A percentile compares a stretch with the other conserved stretches of the same genome.
Evolutionary conservation across 2,113 vertebrate genomes (phyloP).

Genomic region (Mus pahari): DNA sequence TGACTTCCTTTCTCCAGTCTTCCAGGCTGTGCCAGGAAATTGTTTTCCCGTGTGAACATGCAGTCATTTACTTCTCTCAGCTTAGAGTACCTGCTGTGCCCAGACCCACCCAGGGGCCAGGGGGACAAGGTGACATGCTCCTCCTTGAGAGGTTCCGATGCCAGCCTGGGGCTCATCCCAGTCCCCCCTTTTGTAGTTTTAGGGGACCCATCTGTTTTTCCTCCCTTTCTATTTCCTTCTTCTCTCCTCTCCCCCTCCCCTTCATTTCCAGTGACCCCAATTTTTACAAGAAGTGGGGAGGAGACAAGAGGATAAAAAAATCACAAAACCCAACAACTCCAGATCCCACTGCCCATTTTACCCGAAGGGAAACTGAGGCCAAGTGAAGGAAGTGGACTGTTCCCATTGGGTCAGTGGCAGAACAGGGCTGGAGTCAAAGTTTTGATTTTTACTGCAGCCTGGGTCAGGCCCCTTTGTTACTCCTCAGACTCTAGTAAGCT

Average conservation of each 20-base stretch:
- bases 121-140: not conserved
- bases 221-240: not conserved
- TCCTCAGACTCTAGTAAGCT: not conserved
- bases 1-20: not conserved
- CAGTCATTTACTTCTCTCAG: not conserved
- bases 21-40: not conserved
- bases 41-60: not conserved
- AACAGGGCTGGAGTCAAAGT: not conserved
- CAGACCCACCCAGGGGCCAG: not conserved
- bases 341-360: not conserved
- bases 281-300: not conserved
- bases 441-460: not conserved
- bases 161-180: not conserved
- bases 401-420: no score
- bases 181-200: not conserved
- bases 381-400: not conserved
- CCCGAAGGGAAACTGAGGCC: not conserved
- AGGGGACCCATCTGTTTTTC: not conserved
- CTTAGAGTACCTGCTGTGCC: not conserved
- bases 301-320: not conserved
- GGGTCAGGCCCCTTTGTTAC: not conserved
- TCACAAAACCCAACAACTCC: not conserved
- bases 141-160: not conserved
- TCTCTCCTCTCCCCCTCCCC: not conserved
- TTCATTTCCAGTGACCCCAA: not conserved